Evolutionary conservation across 1,140 invertebrate species (phyloP).

Genomic region (Nymphalis io): DNA sequence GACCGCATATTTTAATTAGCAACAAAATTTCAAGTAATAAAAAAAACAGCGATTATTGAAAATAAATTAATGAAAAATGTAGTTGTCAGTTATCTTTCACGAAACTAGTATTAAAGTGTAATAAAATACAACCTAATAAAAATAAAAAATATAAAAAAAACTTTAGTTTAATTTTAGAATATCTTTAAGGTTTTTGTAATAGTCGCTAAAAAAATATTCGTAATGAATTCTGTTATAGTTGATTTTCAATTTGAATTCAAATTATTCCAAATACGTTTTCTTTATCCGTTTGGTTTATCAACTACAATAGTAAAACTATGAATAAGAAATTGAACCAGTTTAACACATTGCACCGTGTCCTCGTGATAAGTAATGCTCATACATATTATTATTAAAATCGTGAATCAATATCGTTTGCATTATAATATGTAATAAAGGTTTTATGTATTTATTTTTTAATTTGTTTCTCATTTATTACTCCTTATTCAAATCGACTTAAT

Average conservation of each 20-base stretch:
- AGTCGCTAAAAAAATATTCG: no score
- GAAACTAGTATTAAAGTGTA: no score
- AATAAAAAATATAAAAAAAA: no score
- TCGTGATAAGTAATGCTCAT: background rate
- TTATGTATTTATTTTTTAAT: background rate
- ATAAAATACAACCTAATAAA: no score
- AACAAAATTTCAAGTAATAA: background rate
- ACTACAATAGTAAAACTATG: constrained; percentile 7
- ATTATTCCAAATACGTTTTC: background rate
- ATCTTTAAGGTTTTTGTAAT: no score
- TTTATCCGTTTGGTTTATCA: background rate
- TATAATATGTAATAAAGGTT: background rate
- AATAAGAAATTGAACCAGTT: constrained; percentile 9
- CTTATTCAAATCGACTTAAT: no score
- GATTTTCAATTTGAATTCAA: background rate
- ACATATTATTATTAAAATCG: background rate
- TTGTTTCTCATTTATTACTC: no score
- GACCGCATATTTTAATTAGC: background rate
- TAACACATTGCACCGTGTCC: background rate
- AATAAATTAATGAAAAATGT: background rate
- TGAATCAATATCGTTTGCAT: background rate
- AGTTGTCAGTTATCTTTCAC: background rate
- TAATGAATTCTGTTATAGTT: no score
- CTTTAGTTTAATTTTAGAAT: no score
- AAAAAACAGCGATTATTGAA: background rate